Base-by-base conservation (phyloP, 2,888 invertebrate genomes). In the Yponomeuta cagnagella region DNA sequence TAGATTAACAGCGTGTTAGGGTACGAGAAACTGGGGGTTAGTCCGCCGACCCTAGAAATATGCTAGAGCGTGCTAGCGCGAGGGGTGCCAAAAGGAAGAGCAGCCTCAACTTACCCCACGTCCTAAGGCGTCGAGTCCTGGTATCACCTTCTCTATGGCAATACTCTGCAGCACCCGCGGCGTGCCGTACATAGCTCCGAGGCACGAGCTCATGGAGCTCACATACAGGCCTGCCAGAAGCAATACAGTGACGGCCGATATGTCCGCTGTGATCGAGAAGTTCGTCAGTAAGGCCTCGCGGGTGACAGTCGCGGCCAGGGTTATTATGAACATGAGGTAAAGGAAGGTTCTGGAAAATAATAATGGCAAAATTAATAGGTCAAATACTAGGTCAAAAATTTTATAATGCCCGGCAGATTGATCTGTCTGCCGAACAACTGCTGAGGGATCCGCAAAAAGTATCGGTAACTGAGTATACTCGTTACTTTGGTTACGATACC, bases 181-280 rank as follows among this genome's bases (percentile, higher is more conserved):
- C 1, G 98, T 98, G 3, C 98, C 98, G 81, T 99, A 98, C 95
- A 99, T 96, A 63, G 98, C 97, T 12, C 98, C 98, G 77, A 99
- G 94, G 82, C 98, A 98, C 68, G 98, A 97, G 66, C 98, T 98
- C 94, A 99, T 97, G 30, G 98, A 98, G 71, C 98, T 98, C 23
- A 99, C 97, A 87, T 99, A 99, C 70, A 99, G 94, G 31, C 99
- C 99, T 71, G 97, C 96, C 63, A 99, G 91, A 72, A 98, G 93
- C 64, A 98, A 87, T 70, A 98, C 95, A 71, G 95, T 94, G 64
- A 96, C 93, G 0, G 96, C 96, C 0, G 97, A 97, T 70, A 99
- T 98, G 82, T 96, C 97, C 65, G 98, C 96, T 8, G 98, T 96
- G 79, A 99, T 98, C 93, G 98, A 97, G 81, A 96, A 97, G 86